These are phyloP conservation scores for Trisateles emortualis DNA, from an alignment of 2,888 invertebrate genomes.

Conservation along the genomic window DNA sequence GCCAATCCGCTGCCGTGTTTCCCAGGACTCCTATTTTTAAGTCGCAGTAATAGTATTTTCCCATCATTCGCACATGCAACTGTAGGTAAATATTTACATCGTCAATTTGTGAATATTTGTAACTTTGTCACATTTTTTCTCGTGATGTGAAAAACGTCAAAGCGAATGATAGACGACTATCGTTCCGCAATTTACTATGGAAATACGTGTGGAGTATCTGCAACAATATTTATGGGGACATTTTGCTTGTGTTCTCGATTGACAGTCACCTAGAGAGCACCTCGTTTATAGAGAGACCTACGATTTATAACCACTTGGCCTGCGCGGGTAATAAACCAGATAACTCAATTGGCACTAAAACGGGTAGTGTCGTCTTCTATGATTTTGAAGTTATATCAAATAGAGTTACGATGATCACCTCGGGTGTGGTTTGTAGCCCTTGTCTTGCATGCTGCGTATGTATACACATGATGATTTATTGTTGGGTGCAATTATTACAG, in stretches of 20 bases:
- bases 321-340: conserved; percentile 72
- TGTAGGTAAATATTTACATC: conserved; percentile 41
- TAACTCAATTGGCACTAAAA: conserved; percentile 72
- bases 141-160: conserved; percentile 68
- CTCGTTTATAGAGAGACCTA: conserved; percentile 61
- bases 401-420: conserved; percentile 64
- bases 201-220: conserved; percentile 64
- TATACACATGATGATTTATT: conserved; percentile 22
- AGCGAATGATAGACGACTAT: conserved; percentile 67
- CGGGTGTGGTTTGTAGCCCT: conserved; percentile 51
- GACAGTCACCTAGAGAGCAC: conserved; percentile 68
- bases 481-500: conserved; percentile 21
- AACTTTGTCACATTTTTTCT: conserved; percentile 60
- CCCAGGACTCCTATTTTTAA: too few species aligned
- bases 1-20: too few species aligned
- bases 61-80: conserved; percentile 21
- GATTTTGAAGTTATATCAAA: conserved; percentile 63
- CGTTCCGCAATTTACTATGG: conserved; percentile 63
- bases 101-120: conserved; percentile 67
- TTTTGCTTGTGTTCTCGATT: conserved; percentile 61
- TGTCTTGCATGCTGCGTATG: conserved; percentile 3
- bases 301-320: conserved; percentile 68
- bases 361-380: conserved; percentile 60
- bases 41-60: too few species aligned
- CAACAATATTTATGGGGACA: conserved; percentile 58